phyloP scores from a whole-genome alignment of 2,888 invertebrate genomes.

The Tenthredo livida region DNA sequence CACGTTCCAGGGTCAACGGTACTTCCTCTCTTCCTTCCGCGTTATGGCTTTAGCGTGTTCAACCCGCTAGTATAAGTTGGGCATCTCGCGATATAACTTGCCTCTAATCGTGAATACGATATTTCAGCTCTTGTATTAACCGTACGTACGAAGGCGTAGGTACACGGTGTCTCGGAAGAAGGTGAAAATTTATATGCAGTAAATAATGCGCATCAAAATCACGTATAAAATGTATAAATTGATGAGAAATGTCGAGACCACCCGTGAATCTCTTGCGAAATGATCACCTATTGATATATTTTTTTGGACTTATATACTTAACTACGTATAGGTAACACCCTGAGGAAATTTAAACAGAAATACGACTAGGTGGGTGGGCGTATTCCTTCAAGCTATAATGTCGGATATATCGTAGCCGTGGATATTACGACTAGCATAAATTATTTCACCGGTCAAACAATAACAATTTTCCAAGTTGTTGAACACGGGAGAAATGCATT shows the following conservation, averaged over 20 bases:
- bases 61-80: neutral
- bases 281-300: neutral
- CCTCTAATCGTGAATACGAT: neutral
- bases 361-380: conserved; percentile 27
- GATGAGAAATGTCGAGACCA: conserved; percentile 25
- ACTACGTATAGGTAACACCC: neutral
- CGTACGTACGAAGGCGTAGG: neutral
- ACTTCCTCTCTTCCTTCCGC: conserved; percentile 75
- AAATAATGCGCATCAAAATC: neutral
- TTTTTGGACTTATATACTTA: neutral
- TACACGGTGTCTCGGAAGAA: neutral
- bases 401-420: neutral
- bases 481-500: neutral
- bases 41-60: conserved; percentile 51
- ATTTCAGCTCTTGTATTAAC: neutral
- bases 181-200: neutral
- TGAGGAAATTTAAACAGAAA: conserved; percentile 18
- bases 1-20: conserved; percentile 72
- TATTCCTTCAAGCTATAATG: neutral
- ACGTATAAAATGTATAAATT: neutral
- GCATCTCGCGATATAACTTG: neutral
- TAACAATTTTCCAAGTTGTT: conserved; percentile 16
- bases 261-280: conserved; percentile 27
- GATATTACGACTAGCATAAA: conserved; percentile 37
- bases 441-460: conserved; percentile 32